Evolutionary conservation across 1,140 invertebrate genomes (phyloP).

Genomic region (Delia radicum): DNA sequence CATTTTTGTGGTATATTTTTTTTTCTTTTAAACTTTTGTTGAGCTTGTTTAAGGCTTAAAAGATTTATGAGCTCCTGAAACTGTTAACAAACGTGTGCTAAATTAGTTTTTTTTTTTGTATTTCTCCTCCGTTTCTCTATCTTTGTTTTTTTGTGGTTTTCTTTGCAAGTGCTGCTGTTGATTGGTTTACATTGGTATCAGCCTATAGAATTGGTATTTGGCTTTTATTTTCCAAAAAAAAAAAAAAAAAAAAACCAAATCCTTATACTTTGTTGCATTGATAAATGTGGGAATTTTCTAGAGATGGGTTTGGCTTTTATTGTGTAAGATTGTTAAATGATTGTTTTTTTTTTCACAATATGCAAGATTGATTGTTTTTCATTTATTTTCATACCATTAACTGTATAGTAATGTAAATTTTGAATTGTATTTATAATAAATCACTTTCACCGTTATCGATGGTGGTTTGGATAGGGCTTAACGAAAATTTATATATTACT

Average conservation of each 20-base stretch:
- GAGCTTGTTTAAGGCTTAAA: not conserved
- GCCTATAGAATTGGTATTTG: not conserved
- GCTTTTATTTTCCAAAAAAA: not conserved
- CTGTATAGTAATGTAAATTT: not conserved
- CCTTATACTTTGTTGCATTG: not conserved
- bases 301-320: not conserved
- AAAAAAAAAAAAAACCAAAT: not conserved
- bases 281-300: not conserved
- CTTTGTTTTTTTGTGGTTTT: not conserved
- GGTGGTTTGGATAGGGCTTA: not conserved
- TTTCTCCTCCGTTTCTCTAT: not conserved
- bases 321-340: not conserved
- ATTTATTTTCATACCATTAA: too few relatives aligned
- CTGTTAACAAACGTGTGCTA: slow-evolving; percentile 20
- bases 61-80: slow-evolving; percentile 21
- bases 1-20: not conserved
- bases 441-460: not conserved
- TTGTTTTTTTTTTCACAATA: too few relatives aligned
- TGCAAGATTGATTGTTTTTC: too few relatives aligned
- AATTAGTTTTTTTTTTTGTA: slow-evolving; percentile 8
- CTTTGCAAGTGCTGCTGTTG: not conserved
- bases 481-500: not conserved
- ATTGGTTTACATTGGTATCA: not conserved
- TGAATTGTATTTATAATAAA: not conserved
- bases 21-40: not conserved